phyloP scores from a whole-genome alignment of 37 sponge, comb jelly and placozoan genomes.

The Geodia barretti region DNA sequence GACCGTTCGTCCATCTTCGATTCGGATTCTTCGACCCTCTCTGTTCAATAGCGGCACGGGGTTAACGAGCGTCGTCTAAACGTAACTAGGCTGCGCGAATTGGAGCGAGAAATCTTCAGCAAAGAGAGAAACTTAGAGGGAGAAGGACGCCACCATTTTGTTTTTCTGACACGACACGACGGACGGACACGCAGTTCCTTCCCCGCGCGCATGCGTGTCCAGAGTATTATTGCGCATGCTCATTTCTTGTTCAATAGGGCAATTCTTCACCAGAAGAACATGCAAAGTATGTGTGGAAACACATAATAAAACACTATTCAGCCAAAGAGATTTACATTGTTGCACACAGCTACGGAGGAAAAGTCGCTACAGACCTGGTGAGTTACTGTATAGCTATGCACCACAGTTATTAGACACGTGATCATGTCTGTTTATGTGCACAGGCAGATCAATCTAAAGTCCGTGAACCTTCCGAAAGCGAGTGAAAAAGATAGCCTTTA shows the following conservation, averaged over 20 bases:
- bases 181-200: too few relatives aligned
- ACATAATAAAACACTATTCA: conserved; percentile 37
- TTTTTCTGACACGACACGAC: too few relatives aligned
- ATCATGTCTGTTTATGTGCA: conserved; percentile 15
- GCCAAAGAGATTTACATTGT: conserved; percentile 72
- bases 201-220: too few relatives aligned
- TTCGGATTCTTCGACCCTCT: too few relatives aligned
- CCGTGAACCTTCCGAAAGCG: conserved; percentile 41
- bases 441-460: not conserved
- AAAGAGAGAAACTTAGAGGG: not conserved
- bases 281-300: conserved; percentile 76
- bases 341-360: conserved; percentile 90
- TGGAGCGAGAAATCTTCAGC: too few relatives aligned
- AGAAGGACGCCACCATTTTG: not conserved
- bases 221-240: not conserved
- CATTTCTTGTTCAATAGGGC: conserved; percentile 22
- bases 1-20: conserved; percentile 35
- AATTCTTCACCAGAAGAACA: conserved; percentile 66
- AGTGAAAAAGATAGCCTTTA: conserved; percentile 85
- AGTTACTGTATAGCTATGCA: not conserved
- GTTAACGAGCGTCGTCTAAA: too few relatives aligned
- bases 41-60: too few relatives aligned
- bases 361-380: conserved; percentile 61
- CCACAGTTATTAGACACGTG: not conserved
- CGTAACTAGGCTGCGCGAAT: too few relatives aligned